These are phyloP conservation scores for Mechanitis messenoides DNA, from an alignment of 2,888 invertebrate species.

Conservation along the genomic window DNA sequence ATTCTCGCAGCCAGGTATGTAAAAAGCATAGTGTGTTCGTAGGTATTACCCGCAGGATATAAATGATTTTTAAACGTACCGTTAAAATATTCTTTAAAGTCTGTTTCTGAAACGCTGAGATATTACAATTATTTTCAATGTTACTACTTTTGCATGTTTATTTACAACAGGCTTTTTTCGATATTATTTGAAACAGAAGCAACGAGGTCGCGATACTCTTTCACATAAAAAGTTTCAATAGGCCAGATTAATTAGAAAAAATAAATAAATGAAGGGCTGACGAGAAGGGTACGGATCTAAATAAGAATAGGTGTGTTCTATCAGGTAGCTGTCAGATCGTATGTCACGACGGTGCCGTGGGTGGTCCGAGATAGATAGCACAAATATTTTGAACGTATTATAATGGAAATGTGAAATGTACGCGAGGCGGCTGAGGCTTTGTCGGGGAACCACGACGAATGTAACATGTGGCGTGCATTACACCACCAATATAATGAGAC, in stretches of 20 bases:
- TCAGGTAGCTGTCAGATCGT: conserved; percentile 64
- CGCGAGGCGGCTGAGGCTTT: conserved; percentile 54
- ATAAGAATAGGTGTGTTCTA: conserved; percentile 65
- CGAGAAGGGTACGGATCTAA: conserved; percentile 41
- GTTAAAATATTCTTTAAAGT: too few relatives aligned
- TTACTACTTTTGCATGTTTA: too few relatives aligned
- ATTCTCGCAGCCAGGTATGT: too few relatives aligned
- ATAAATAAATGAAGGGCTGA: conserved; percentile 26
- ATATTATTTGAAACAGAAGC: background rate
- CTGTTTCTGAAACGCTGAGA: too few relatives aligned
- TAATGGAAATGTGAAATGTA: conserved; percentile 66
- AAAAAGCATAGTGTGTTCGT: too few relatives aligned
- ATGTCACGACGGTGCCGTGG: conserved; percentile 58
- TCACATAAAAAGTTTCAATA: conserved; percentile 16
- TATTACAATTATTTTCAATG: too few relatives aligned
- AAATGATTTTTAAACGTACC: too few relatives aligned
- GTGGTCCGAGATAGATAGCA: conserved; percentile 69
- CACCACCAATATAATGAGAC: conserved; percentile 35
- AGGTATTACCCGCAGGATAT: too few relatives aligned
- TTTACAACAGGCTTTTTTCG: too few relatives aligned
- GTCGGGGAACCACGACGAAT: conserved; percentile 63
- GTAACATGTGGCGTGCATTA: conserved; percentile 40
- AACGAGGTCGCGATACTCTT: conserved; percentile 9
- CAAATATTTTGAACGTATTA: conserved; percentile 70
- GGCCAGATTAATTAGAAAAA: conserved; percentile 26